phyloP scores from a whole-genome alignment of 2,797 vertebrate genomes.

The Sparus aurata region DNA sequence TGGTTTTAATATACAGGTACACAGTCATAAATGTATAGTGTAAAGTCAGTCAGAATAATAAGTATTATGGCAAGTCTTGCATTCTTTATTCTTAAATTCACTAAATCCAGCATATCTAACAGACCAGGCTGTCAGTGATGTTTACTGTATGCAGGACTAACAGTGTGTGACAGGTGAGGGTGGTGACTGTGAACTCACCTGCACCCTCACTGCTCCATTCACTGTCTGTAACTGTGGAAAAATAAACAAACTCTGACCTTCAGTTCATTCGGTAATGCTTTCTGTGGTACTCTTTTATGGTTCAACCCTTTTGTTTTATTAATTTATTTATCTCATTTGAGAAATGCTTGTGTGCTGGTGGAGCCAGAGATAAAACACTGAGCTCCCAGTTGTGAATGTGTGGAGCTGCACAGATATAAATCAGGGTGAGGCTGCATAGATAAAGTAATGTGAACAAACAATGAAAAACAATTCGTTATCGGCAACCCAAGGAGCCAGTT shows the following conservation, averaged over 20 bases:
- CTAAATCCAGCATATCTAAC: not conserved
- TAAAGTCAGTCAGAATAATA: too few species aligned
- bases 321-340: conserved; percentile 29
- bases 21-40: too few species aligned
- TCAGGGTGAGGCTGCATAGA: not conserved
- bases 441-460: not conserved
- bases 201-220: not conserved
- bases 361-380: conserved; percentile 19
- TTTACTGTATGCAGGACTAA: not conserved
- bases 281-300: conserved; percentile 48
- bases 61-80: not conserved
- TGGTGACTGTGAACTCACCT: not conserved
- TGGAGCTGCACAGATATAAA: conserved; percentile 11
- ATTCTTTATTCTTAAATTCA: not conserved
- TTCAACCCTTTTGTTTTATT: conserved; percentile 41
- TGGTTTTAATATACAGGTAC: too few species aligned
- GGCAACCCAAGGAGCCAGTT: not conserved
- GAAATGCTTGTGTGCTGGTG: conserved; percentile 3
- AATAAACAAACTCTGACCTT: not conserved
- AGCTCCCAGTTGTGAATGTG: conserved; percentile 21
- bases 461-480: not conserved
- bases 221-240: not conserved
- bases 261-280: conserved; percentile 23
- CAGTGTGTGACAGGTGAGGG: not conserved
- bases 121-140: not conserved